Evolutionary conservation across 2,888 invertebrate species (phyloP).

Genomic region (Dusona sp.): DNA sequence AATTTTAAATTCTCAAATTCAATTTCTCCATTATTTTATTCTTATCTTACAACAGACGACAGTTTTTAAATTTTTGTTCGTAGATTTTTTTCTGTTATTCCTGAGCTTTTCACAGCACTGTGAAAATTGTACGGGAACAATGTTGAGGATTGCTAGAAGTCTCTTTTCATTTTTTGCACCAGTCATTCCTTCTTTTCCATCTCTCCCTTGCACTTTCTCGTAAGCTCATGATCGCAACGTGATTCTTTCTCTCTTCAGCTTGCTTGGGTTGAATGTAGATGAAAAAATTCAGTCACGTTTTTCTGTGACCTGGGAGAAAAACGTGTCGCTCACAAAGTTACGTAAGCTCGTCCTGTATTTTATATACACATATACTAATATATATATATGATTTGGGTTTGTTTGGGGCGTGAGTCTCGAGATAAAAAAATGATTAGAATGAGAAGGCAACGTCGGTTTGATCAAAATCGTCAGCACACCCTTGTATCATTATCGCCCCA

Average conservation of each 20-base stretch:
- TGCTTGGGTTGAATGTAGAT: conserved; percentile 67
- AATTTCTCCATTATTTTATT: neutral
- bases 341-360: conserved; percentile 48
- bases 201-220: neutral
- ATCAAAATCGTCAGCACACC: neutral
- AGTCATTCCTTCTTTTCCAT: neutral
- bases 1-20: too few relatives aligned
- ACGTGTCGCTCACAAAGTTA: conserved; percentile 65
- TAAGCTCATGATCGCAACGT: neutral
- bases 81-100: too few relatives aligned
- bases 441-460: neutral
- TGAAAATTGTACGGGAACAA: neutral
- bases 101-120: too few relatives aligned
- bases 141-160: neutral
- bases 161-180: conserved; percentile 47
- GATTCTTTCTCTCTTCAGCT: conserved; percentile 12
- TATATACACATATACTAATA: neutral
- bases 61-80: neutral
- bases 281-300: conserved; percentile 79
- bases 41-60: neutral
- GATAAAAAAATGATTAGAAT: neutral
- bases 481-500: neutral
- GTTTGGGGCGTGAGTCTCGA: neutral
- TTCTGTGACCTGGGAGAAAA: conserved; percentile 65
- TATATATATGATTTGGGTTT: too few relatives aligned